Conservation (phyloP, 2,113 vertebrate genomes). For the Ifrita kowaldi region DNA sequence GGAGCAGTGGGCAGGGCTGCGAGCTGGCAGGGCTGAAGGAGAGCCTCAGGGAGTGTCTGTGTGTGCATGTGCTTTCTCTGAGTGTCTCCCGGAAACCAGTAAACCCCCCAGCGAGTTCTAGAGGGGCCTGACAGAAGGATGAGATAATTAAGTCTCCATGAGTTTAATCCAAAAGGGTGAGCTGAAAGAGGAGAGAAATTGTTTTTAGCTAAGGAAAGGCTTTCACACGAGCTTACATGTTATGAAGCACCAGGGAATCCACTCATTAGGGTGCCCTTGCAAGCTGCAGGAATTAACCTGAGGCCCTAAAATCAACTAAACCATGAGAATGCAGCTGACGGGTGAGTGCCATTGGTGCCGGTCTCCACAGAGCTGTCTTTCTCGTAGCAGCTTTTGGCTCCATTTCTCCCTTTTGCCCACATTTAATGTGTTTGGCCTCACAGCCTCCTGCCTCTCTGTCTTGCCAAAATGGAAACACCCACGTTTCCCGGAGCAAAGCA, state of each 20-base stretch:
- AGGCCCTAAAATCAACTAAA: neutral
- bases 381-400: neutral
- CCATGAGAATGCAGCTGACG: neutral
- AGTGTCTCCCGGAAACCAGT: neutral
- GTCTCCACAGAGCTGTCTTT: neutral
- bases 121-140: neutral
- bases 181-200: neutral
- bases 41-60: neutral
- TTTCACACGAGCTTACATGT: neutral
- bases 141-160: neutral
- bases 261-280: neutral
- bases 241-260: neutral
- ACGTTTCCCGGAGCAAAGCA: neutral
- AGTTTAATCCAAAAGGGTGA: neutral
- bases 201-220: neutral
- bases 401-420: neutral
- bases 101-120: neutral
- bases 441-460: neutral
- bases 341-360: neutral
- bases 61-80: neutral
- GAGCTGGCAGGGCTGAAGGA: neutral
- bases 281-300: neutral
- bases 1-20: neutral
- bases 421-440: neutral
- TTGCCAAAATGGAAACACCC: neutral